Base-by-base conservation (phyloP, 2,113 vertebrate genomes). In the Hippocampus barbouri region DNA sequence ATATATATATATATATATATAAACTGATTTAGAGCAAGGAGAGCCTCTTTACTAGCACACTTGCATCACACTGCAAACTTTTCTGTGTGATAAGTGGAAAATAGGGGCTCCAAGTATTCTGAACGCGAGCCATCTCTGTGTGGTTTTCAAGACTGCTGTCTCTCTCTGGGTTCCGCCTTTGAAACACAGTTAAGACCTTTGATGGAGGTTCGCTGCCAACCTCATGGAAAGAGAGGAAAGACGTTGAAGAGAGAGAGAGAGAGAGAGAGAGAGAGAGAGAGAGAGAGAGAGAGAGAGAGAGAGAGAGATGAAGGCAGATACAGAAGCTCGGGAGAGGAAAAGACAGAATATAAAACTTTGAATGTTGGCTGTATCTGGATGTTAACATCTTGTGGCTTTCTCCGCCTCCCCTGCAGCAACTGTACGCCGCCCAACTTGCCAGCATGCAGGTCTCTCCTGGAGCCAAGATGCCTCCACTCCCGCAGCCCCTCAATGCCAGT, bases 361-460 rank as follows among this genome's bases (percentile, higher is more conserved):
- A 91, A 91, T 89, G 88, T 85, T 86, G 86, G 82, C 88, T 89
- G 86, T 75, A 82, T 87, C 88, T 87, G 81, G 86, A 91, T 83
- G 86, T 84, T 90, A 92, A 93, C 78, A 88, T 75, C 82, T 86
- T 91, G 85, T 59, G 74, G 86, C 70, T 88, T 90, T 90, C 82
- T 86, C 73, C 78, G 62, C 91, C 83, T 90, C 87, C 89, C 18
- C 93, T 91, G 79, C 94, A 99, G 97, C 97, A 99, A 92, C 93
- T 99, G 90, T 99, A 99, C 81, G 96, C 97, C 68, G 95, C 97
- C 90, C 97, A 99, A 91, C 92, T 99, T 88, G 96, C 97, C 94
- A 97, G 93, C 94, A 98, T 99, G 97, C 97, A 99, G 91, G 94
- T 97, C 91, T 99, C 97, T 90, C 97, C 97, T 81, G 96, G 97